A percentile compares a stretch with the other conserved stretches of the same genome.
phyloP scores from a whole-genome alignment of 2,797 vertebrate genomes.

The Morus bassanus region DNA sequence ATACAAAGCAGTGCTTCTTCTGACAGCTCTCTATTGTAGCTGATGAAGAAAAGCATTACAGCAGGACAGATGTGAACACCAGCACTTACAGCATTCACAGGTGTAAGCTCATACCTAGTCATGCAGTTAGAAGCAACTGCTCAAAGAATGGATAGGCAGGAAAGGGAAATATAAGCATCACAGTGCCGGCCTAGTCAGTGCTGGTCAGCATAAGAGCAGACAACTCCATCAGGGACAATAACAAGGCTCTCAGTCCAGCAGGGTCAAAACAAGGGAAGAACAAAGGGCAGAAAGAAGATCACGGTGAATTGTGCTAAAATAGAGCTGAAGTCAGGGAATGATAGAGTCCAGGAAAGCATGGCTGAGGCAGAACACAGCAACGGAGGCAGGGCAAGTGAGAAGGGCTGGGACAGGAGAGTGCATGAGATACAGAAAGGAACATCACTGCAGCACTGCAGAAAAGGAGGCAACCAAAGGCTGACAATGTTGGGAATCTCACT shows the following conservation, averaged over 20 bases:
- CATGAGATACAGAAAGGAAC: background rate
- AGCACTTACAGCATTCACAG: background rate
- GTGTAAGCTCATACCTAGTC: background rate
- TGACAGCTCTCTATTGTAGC: background rate
- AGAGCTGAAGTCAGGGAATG: background rate
- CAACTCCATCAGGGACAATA: background rate
- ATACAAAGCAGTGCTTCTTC: background rate
- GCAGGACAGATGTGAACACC: background rate
- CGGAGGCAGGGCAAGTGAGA: background rate
- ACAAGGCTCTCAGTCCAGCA: background rate
- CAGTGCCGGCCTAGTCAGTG: background rate
- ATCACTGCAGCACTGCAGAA: background rate
- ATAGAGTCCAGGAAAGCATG: background rate
- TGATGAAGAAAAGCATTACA: background rate
- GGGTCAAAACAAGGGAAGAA: background rate
- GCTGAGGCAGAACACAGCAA: background rate
- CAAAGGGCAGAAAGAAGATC: background rate
- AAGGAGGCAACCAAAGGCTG: background rate
- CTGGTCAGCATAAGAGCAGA: background rate
- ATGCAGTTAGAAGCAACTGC: background rate
- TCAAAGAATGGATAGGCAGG: background rate
- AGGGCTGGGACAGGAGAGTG: background rate
- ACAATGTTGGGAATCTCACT: background rate
- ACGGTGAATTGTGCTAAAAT: background rate
- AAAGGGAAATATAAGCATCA: background rate